Evolutionary conservation across 2,797 vertebrate genomes (phyloP).

Genomic region (Sebastes diaconus): DNA sequence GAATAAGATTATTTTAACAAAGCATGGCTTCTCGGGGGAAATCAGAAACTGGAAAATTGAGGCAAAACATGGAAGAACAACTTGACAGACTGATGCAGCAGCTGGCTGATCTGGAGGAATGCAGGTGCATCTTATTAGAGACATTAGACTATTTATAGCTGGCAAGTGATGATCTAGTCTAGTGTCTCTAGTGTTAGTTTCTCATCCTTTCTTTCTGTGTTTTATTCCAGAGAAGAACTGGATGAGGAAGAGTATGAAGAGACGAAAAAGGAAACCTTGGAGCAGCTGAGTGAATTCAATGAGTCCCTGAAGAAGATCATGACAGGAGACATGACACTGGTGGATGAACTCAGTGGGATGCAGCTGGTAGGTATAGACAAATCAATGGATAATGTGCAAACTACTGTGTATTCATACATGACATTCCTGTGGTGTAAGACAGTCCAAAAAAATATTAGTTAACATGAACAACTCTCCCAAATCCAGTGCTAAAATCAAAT

Average conservation of each 20-base stretch:
- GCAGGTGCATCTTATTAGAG: slow-evolving; percentile 84
- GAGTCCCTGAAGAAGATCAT: slow-evolving; percentile 97
- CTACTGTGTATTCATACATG: background rate
- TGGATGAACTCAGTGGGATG: slow-evolving; percentile 97
- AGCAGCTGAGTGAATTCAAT: slow-evolving; percentile 95
- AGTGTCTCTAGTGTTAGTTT: background rate
- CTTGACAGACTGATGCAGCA: slow-evolving; percentile 97
- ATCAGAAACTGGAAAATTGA: slow-evolving; percentile 94
- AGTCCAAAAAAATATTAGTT: too few relatives aligned
- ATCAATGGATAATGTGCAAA: background rate
- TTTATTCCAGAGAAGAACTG: slow-evolving; percentile 88
- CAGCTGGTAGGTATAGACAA: slow-evolving; percentile 92
- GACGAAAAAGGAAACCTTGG: slow-evolving; percentile 96
- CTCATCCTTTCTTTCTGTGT: background rate
- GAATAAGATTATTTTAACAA: background rate
- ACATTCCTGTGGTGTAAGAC: too few relatives aligned
- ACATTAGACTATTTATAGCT: background rate
- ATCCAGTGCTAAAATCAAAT: too few relatives aligned
- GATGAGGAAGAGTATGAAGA: slow-evolving; percentile 96
- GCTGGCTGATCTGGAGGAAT: slow-evolving; percentile 96
- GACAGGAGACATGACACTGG: slow-evolving; percentile 97
- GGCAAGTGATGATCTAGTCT: background rate
- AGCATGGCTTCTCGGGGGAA: slow-evolving; percentile 96
- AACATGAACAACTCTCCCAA: too few relatives aligned
- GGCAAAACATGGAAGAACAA: slow-evolving; percentile 97